Conservation (phyloP, 2,888 invertebrate species). For the Trachelus troglodyta region DNA sequence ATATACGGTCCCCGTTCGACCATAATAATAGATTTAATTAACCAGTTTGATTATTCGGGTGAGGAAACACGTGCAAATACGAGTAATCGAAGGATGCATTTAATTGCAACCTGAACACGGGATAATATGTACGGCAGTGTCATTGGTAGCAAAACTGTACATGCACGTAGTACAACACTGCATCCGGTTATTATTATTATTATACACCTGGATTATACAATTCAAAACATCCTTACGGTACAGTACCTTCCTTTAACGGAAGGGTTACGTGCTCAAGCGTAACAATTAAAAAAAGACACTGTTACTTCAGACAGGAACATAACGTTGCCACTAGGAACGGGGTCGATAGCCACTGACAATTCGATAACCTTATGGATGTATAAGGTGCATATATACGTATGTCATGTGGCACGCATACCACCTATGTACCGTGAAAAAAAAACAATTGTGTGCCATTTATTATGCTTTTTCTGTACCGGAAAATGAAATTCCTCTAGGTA, state of each 20-base stretch:
- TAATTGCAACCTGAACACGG: background rate
- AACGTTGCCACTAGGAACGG: conserved; percentile 29
- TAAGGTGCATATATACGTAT: background rate
- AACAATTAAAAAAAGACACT: conserved; percentile 41
- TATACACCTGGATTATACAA: background rate
- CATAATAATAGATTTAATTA: background rate
- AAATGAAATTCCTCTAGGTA: background rate
- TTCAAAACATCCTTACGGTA: conserved; percentile 1
- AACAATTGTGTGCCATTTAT: background rate
- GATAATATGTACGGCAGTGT: background rate
- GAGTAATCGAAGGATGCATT: background rate
- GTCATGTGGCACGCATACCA: background rate
- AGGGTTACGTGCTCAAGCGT: conserved; percentile 33
- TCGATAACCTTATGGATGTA: background rate
- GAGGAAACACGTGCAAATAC: background rate
- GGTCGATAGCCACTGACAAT: conserved; percentile 21
- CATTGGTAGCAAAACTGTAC: conserved; percentile 9
- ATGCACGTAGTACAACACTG: conserved; percentile 21
- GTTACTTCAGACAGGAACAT: conserved; percentile 33
- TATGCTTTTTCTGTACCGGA: background rate
- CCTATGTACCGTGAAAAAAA: background rate
- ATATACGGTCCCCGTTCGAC: background rate
- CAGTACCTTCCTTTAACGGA: background rate
- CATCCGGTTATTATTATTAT: background rate
- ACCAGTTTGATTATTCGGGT: background rate